These are phyloP conservation scores for Drosophila acutilabella DNA, from an alignment of 2,888 invertebrate species.

Conservation along the genomic window DNA sequence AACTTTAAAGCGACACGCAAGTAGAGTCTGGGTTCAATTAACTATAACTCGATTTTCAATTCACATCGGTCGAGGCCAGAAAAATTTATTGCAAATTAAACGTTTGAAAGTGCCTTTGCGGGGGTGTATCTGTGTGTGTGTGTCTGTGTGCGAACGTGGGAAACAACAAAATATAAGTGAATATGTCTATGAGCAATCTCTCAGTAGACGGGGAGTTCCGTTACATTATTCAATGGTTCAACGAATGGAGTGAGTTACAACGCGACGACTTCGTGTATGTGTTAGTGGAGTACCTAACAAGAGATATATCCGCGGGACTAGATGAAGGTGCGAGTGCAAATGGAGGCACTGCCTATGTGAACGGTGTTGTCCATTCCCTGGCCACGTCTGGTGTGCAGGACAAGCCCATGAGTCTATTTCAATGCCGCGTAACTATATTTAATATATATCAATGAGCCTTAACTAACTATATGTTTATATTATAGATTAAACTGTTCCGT, in stretches of 20 bases:
- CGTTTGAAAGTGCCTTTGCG: constrained; percentile 40
- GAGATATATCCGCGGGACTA: constrained; percentile 81
- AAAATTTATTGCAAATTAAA: constrained; percentile 19
- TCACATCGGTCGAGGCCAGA: background rate
- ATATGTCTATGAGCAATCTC: constrained; percentile 87
- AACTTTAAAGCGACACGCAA: constrained; percentile 49
- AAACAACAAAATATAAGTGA: constrained; percentile 38
- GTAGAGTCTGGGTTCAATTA: constrained; percentile 13
- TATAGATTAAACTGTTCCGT: constrained; percentile 91
- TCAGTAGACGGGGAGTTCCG: constrained; percentile 91
- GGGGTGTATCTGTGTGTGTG: constrained; percentile 45
- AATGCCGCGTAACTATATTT: constrained; percentile 89
- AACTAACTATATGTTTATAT: constrained; percentile 12
- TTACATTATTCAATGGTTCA: constrained; percentile 94
- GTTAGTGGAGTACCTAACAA: constrained; percentile 87
- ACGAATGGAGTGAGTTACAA: constrained; percentile 95
- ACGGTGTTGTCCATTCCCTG: constrained; percentile 90
- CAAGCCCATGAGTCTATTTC: constrained; percentile 93
- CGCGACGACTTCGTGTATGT: constrained; percentile 93
- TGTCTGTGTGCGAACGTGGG: constrained; percentile 35
- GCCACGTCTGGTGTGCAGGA: constrained; percentile 89
- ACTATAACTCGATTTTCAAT: constrained; percentile 16
- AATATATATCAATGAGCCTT: background rate
- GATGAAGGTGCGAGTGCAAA: constrained; percentile 34
- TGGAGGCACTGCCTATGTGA: constrained; percentile 88